Evolutionary conservation across 2,888 invertebrate genomes (phyloP).

Genomic region (Germaria angustata): DNA sequence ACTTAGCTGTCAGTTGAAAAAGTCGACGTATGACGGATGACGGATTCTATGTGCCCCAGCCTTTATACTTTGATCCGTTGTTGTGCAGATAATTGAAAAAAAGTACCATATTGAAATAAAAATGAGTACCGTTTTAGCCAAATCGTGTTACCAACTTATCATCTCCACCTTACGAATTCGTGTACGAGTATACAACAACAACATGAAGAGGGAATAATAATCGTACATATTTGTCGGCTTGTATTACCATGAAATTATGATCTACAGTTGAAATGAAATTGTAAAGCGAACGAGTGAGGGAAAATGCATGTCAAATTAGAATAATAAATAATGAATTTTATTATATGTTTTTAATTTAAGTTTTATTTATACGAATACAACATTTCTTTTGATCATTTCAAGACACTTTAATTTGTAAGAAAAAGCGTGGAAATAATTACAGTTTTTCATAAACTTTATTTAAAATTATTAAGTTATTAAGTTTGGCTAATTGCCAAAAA

Average conservation of each 20-base stretch:
- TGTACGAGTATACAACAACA: not conserved
- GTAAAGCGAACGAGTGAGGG: not conserved
- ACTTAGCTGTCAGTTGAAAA: no score
- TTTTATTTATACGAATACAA: constrained; percentile 19
- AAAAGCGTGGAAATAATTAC: constrained; percentile 13
- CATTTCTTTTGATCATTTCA: not conserved
- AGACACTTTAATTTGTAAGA: constrained; percentile 4
- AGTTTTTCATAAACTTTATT: not conserved
- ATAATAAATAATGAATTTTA: constrained; percentile 60
- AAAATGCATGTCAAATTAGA: constrained; percentile 60
- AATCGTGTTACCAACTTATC: not conserved
- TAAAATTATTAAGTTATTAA: no score
- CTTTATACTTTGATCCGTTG: no score
- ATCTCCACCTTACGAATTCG: not conserved
- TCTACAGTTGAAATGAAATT: constrained; percentile 27
- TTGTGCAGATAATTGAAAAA: no score
- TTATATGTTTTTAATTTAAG: constrained; percentile 54
- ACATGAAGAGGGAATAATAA: not conserved
- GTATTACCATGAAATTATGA: constrained; percentile 25
- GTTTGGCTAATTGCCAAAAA: no score
- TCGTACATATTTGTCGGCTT: constrained; percentile 15
- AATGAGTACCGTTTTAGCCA: no score
- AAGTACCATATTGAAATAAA: no score
- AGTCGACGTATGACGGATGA: no score
- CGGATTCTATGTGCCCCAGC: no score